Base-by-base conservation (phyloP, 2,797 vertebrate species). In the Fundulus diaphanus region DNA sequence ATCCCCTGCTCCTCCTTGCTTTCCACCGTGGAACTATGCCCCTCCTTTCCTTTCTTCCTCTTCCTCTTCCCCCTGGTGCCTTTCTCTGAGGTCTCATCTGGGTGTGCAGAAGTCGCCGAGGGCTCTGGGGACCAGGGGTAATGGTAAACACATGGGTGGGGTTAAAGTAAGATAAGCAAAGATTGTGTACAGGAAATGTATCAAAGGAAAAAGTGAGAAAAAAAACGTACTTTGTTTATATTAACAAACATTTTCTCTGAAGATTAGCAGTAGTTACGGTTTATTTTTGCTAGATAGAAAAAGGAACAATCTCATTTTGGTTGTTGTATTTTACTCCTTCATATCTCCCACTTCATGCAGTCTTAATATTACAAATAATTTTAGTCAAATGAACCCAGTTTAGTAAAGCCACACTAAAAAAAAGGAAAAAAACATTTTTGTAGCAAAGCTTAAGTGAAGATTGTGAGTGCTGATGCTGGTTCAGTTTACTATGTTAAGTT, bases 1-100 rank as follows among this genome's bases (percentile, higher is more conserved):
- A 89, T 93, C 66, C 86, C 88, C 74, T 93, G 90, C 35, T 92
- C 85, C 63, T 92, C 90, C 44, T 89, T 92, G 24, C 86, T 89
- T 52, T 92, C 90, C 24, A 9, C 61, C 69, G 87, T 93, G 1
- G 85, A 77, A n/a, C 87, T 90, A 65, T 90, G 90, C 5, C 87
- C 82, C 65, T 92, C 90, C 81, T 91, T 93, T 3, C 94, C 92
- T 71, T 94, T 95, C 85, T 94, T 95, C 85, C 83, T 94, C 86
- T 92, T 96, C 78, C 87, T 94, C 83, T 94, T 95, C 63, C 94
- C 94, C 82, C 87, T 94, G 46, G 51, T 11, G 12, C 44, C 80
- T 80, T 85, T 94, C 67, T 93, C 93, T 5, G 69, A 69, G 13
- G 77, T 7, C 40, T 90, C 85, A 0, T 87, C 85, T 0, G 82